Conservation (phyloP, 2,113 vertebrate genomes). For the Otus sunia region DNA sequence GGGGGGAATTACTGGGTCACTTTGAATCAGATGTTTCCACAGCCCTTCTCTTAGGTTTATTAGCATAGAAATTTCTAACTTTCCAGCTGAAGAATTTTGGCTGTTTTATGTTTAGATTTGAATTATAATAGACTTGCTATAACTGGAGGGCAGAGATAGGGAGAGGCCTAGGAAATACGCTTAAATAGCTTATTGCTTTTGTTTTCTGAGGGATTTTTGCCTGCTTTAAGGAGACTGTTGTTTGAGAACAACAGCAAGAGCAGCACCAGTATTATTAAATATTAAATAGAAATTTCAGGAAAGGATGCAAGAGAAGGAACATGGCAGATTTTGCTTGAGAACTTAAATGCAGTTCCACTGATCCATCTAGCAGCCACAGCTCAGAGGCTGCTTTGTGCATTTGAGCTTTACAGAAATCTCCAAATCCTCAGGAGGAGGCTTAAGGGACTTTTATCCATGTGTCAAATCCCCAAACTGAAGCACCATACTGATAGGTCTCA, state of each 20-base stretch:
- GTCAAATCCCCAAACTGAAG: conserved; percentile 21
- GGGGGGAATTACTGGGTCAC: neutral
- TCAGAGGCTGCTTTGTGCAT: conserved; percentile 11
- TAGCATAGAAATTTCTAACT: neutral
- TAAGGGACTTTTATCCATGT: conserved; percentile 23
- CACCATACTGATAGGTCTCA: neutral
- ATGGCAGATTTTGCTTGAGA: neutral
- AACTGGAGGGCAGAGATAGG: conserved; percentile 26
- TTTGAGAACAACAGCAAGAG: neutral
- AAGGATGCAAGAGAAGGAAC: neutral
- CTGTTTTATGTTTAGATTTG: neutral
- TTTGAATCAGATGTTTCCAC: neutral
- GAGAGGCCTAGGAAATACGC: neutral
- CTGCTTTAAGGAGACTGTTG: neutral
- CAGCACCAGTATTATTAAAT: neutral
- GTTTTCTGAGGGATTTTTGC: neutral
- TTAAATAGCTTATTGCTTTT: neutral
- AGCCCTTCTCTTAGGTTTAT: neutral
- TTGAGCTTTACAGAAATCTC: conserved; percentile 35
- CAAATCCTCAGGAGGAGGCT: conserved; percentile 32
- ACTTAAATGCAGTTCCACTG: conserved; percentile 7
- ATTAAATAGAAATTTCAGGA: neutral
- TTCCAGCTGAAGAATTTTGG: conserved; percentile 12
- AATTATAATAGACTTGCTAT: neutral
- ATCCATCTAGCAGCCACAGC: conserved; percentile 32